Conservation (phyloP, 2,888 invertebrate species). For the Ernsta delagoae region DNA sequence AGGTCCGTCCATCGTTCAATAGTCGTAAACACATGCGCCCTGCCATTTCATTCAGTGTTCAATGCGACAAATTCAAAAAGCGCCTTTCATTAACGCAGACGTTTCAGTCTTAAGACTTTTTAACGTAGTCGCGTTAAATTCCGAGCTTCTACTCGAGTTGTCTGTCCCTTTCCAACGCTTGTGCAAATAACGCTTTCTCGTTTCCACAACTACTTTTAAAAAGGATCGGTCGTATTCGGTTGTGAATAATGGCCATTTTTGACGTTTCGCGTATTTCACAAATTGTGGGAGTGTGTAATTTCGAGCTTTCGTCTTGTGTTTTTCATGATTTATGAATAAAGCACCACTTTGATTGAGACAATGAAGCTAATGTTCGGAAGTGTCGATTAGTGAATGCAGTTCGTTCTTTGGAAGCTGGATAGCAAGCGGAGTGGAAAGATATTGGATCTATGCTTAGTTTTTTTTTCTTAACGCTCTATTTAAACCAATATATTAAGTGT, state of each 20-base stretch:
- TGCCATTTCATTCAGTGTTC: slow-evolving; percentile 48
- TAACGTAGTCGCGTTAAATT: slow-evolving; percentile 52
- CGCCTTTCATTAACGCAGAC: not conserved
- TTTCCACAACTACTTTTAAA: slow-evolving; percentile 49
- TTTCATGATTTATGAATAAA: slow-evolving; percentile 49
- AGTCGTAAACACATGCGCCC: slow-evolving; percentile 76
- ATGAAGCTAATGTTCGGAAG: slow-evolving; percentile 3
- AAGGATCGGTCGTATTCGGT: slow-evolving; percentile 52
- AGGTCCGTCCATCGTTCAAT: slow-evolving; percentile 47
- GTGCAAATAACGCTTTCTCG: slow-evolving; percentile 47
- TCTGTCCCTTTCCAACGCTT: slow-evolving; percentile 51
- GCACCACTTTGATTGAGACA: slow-evolving; percentile 37
- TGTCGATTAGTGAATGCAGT: slow-evolving; percentile 12
- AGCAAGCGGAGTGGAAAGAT: slow-evolving; percentile 8
- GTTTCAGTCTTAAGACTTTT: slow-evolving; percentile 42
- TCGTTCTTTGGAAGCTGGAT: not conserved
- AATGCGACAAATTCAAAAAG: slow-evolving; percentile 44
- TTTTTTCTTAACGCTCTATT: slow-evolving; percentile 4
- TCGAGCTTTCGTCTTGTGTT: slow-evolving; percentile 41
- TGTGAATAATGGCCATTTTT: slow-evolving; percentile 71
- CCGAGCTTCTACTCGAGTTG: slow-evolving; percentile 36
- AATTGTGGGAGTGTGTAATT: slow-evolving; percentile 42
- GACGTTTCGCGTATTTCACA: slow-evolving; percentile 65
- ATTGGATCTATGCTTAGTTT: not conserved
- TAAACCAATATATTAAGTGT: not conserved